Evolutionary conservation across 2,113 vertebrate genomes (phyloP).

Genomic region (Saimiri boliviensis): DNA sequence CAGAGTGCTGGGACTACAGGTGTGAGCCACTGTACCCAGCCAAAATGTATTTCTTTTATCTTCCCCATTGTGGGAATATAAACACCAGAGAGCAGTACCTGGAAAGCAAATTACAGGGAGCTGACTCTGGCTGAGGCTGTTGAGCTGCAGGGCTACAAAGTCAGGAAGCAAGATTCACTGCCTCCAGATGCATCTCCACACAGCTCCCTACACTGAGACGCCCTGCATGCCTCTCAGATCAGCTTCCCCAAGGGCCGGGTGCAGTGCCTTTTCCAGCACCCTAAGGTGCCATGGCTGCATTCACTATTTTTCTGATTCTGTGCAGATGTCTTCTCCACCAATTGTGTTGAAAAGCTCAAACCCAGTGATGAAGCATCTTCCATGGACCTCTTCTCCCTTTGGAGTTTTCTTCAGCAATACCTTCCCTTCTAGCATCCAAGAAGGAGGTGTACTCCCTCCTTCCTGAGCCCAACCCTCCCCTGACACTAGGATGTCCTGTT

Average conservation of each 20-base stretch:
- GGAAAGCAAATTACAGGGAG: background rate
- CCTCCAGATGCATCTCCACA: rapidly evolving
- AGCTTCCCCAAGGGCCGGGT: rapidly evolving
- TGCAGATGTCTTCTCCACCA: background rate
- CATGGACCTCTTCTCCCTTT: background rate
- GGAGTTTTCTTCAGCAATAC: background rate
- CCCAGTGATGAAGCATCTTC: background rate
- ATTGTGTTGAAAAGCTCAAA: background rate
- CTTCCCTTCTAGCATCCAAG: background rate
- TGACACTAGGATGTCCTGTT: rapidly evolving
- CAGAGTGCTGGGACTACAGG: no score
- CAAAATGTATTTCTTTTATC: background rate
- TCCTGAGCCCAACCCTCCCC: background rate
- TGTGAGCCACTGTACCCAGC: no score
- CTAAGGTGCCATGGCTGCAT: rapidly evolving
- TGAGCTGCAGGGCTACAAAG: rapidly evolving
- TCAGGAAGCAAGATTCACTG: rapidly evolving
- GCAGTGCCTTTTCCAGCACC: background rate
- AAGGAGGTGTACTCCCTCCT: background rate
- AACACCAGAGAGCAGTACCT: background rate
- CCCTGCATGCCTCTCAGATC: background rate
- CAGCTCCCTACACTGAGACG: rapidly evolving
- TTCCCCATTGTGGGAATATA: background rate
- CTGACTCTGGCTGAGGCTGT: rapidly evolving
- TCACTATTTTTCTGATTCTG: background rate